phyloP scores from a whole-genome alignment of 2,113 vertebrate species.

The Ursus arctos region DNA sequence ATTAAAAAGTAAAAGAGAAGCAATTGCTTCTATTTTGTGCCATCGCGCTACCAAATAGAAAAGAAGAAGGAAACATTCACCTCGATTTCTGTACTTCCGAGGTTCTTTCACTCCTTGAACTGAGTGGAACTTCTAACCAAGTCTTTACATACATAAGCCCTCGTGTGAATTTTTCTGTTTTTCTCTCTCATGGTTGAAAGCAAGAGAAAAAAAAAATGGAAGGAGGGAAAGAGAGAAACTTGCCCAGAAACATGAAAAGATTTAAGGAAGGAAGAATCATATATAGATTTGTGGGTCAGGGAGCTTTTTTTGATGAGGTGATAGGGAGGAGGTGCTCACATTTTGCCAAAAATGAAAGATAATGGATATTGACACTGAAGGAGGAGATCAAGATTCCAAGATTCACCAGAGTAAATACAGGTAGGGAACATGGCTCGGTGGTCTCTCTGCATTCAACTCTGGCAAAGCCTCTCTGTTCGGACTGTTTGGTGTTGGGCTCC shows the following conservation, averaged over 20 bases:
- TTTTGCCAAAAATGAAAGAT: background rate
- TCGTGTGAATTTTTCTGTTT: background rate
- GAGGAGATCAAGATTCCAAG: background rate
- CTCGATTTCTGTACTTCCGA: background rate
- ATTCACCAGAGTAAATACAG: background rate
- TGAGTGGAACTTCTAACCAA: background rate
- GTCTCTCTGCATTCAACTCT: background rate
- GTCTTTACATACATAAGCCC: background rate
- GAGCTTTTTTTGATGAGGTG: background rate
- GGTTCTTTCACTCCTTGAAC: background rate
- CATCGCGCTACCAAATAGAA: background rate
- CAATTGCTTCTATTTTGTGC: background rate
- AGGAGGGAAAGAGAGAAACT: background rate
- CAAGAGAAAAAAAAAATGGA: background rate
- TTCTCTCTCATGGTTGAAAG: background rate
- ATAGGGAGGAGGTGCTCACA: background rate
- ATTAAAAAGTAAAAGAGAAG: slow-evolving; percentile 37
- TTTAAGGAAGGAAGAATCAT: background rate
- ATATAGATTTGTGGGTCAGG: background rate
- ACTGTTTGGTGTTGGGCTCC: background rate
- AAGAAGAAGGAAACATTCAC: background rate
- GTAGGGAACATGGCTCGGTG: rapidly evolving
- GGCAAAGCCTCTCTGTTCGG: background rate
- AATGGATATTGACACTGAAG: background rate
- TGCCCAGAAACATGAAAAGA: background rate